phyloP scores from a whole-genome alignment of 2,888 invertebrate genomes.

The Caenorhabditis sulstoni region DNA sequence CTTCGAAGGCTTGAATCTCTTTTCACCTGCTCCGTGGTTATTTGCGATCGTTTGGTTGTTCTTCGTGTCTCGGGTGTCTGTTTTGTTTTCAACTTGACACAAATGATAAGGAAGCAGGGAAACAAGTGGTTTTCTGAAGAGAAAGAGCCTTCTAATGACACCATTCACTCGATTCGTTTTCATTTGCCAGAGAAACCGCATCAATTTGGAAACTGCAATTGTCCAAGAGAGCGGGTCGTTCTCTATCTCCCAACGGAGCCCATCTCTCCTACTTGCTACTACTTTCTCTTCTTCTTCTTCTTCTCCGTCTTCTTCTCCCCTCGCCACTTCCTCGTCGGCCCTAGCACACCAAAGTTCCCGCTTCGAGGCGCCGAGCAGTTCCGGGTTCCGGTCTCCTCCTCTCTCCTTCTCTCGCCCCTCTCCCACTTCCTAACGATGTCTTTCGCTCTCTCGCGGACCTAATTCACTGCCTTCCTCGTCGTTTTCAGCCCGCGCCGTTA shows the following conservation, averaged over 20 bases:
- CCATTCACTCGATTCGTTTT: constrained; percentile 14
- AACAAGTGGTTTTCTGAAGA: too few species aligned
- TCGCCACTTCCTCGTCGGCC: constrained; percentile 43
- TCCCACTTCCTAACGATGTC: constrained; percentile 33
- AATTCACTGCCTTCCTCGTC: constrained; percentile 41
- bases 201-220: constrained; percentile 26
- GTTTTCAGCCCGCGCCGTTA: constrained; percentile 47
- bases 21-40: too few species aligned
- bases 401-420: constrained; percentile 13
- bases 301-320: constrained; percentile 7
- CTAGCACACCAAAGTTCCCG: constrained; percentile 56
- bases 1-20: too few species aligned
- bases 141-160: background rate
- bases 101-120: too few species aligned
- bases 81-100: too few species aligned
- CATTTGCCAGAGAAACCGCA: constrained; percentile 28
- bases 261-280: constrained; percentile 3
- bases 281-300: background rate
- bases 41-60: too few species aligned
- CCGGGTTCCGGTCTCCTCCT: constrained; percentile 52
- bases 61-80: too few species aligned
- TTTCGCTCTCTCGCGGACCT: constrained; percentile 29
- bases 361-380: constrained; percentile 51
- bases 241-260: constrained; percentile 2
- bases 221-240: background rate